Evolutionary conservation across 1,140 invertebrate species (phyloP), one percentile per base, ranked within the genome.

Genomic region (Epicauta chinensis): DNA sequence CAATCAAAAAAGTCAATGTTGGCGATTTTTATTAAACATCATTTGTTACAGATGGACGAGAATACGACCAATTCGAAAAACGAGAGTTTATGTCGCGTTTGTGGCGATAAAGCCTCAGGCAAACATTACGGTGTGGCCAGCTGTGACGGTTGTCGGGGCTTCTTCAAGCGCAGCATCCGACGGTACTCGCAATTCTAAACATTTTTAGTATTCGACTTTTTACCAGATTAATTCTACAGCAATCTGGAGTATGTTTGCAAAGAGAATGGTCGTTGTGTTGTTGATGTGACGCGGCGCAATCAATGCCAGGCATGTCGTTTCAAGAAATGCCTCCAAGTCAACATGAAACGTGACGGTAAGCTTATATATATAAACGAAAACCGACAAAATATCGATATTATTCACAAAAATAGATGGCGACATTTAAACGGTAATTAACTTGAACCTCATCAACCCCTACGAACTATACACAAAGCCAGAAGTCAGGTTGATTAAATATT

Each of bases 291-390:
- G 0, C 74, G 93, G 37, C 72, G 93, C 16, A 97, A 97, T 74
- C 93, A 97, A 71, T 97, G 93, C 66, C 93, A 97, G 71, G 89
- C 93, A 0, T 97, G 93, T 64, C 80, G 93, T 30, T 95, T 96
- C 70, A 83, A 83, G 40, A 96, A 95, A 69, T 97, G 93, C 73
- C 77, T 97, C 6, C 77, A 86, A 60, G 91, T 94, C 48, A 92
- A 93, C 66, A 97, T 97, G 93, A 94, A 94, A 72, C 82, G 84
- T 74, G 92, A 97, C 71, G 93, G 93, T 95, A 77, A 79, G 79
- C 73, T n/a, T n/a, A n/a, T n/a, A n/a, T n/a, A n/a, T n/a, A n/a
- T n/a, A n/a, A n/a, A n/a, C n/a, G n/a, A n/a, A n/a, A n/a, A n/a
- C n/a, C n/a, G n/a, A n/a, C n/a, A n/a, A n/a, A n/a, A n/a, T n/a